These are phyloP conservation scores for Thamnophis elegans DNA, from an alignment of 2,797 vertebrate genomes.

Conservation along the genomic window DNA sequence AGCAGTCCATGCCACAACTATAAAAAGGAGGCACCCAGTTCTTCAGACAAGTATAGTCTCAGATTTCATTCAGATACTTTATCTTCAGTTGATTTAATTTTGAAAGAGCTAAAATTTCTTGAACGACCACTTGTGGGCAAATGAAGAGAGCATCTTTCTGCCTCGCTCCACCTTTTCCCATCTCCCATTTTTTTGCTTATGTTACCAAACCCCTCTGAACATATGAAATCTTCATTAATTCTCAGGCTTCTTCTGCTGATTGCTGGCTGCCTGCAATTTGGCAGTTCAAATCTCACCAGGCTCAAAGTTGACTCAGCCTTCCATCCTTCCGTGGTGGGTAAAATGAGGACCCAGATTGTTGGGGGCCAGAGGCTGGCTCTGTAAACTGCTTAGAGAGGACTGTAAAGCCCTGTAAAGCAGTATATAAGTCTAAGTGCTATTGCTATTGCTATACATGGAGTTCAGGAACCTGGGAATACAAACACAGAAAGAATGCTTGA, in stretches of 20 bases:
- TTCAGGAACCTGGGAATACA: neutral
- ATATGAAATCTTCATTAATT: neutral
- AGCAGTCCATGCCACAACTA: neutral
- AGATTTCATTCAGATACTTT: neutral
- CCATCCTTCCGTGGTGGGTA: too few relatives aligned
- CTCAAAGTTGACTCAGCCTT: too few relatives aligned
- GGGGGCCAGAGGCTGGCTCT: too few relatives aligned
- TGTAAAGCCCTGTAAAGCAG: too few relatives aligned
- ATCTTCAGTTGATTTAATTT: neutral
- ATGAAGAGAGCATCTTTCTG: neutral
- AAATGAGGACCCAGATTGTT: too few relatives aligned
- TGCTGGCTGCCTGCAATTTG: too few relatives aligned
- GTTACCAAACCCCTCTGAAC: neutral
- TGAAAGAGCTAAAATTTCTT: neutral
- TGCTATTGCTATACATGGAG: too few relatives aligned
- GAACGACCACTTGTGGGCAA: neutral
- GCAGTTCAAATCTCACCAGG: too few relatives aligned
- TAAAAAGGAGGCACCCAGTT: neutral
- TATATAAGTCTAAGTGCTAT: too few relatives aligned
- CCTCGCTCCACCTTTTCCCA: neutral
- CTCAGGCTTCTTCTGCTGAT: neutral
- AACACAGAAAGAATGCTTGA: too few relatives aligned
- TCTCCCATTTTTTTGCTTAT: neutral
- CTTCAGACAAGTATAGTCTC: neutral
- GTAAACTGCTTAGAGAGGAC: too few relatives aligned